These are phyloP conservation scores for Hyposoter didymator DNA, from an alignment of 2,888 invertebrate genomes.

Conservation along the genomic window DNA sequence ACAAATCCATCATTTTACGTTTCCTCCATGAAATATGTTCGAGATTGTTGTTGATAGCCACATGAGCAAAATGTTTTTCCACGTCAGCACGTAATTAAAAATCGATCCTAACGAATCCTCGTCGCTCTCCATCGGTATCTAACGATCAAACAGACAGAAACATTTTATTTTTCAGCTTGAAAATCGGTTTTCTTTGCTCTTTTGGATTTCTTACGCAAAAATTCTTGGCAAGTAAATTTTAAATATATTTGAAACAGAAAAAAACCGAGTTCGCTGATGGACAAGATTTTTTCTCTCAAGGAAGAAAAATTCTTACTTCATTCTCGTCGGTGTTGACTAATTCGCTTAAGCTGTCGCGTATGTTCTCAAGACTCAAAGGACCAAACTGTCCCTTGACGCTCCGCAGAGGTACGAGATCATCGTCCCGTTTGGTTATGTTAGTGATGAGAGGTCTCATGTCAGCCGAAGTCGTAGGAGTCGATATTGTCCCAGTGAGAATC, in stretches of 20 bases:
- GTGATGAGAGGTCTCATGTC: conserved; percentile 68
- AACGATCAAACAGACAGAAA: not conserved
- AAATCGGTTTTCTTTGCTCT: not conserved
- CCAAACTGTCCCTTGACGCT: conserved; percentile 69
- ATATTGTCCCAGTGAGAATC: conserved; percentile 66
- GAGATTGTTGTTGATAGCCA: conserved; percentile 56
- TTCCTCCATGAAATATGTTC: conserved; percentile 39
- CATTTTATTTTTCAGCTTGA: not conserved
- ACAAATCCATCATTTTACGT: conserved; percentile 24
- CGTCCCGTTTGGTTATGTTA: conserved; percentile 53
- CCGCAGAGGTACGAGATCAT: conserved; percentile 66
- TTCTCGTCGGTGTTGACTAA: conserved; percentile 36
- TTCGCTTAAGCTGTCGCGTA: conserved; percentile 25
- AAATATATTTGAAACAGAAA: no score
- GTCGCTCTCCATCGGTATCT: conserved; percentile 4
- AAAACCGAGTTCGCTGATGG: no score
- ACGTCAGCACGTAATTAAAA: conserved; percentile 33
- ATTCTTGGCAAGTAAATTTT: no score
- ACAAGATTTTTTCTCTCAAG: no score
- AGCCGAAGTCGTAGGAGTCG: conserved; percentile 69
- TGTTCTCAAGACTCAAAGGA: conserved; percentile 59
- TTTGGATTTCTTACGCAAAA: no score
- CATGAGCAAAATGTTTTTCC: conserved; percentile 58
- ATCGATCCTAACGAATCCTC: conserved; percentile 29
- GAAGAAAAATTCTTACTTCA: conserved; percentile 40